phyloP scores from a whole-genome alignment of 2,888 invertebrate species.

The Iselma pallidipennis region DNA sequence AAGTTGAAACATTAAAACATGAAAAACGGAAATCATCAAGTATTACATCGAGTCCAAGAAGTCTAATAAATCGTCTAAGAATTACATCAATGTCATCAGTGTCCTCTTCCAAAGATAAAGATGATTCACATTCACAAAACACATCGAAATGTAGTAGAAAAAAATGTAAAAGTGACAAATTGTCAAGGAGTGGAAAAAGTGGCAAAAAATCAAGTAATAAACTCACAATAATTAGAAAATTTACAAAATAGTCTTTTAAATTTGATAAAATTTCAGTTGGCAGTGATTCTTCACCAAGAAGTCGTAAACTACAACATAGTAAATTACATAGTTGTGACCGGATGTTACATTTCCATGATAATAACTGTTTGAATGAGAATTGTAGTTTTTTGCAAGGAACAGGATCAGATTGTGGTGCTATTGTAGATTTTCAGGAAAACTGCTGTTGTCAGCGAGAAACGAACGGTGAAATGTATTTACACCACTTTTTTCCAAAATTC shows the following conservation, averaged over 20 bases:
- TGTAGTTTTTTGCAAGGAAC: slow-evolving; percentile 6
- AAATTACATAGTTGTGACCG: slow-evolving; percentile 25
- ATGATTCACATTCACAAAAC: slow-evolving; percentile 5
- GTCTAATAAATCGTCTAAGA: slow-evolving; percentile 46
- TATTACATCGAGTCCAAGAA: slow-evolving; percentile 54
- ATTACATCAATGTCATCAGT: slow-evolving; percentile 29
- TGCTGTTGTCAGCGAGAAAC: slow-evolving; percentile 35
- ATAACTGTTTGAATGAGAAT: slow-evolving; percentile 20
- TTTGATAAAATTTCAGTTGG: no score
- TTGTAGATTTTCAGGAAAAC: slow-evolving; percentile 16
- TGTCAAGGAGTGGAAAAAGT: neutral
- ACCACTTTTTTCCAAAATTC: neutral
- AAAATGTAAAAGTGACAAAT: neutral
- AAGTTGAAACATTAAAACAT: slow-evolving; percentile 66
- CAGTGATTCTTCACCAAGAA: slow-evolving; percentile 7
- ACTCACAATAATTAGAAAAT: no score
- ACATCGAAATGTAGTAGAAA: neutral
- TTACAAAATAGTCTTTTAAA: no score
- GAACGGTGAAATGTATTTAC: slow-evolving; percentile 31
- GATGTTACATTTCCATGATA: slow-evolving; percentile 29
- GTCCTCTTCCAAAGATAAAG: slow-evolving; percentile 17
- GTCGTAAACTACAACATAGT: neutral
- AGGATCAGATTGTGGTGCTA: neutral
- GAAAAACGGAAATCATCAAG: slow-evolving; percentile 51
- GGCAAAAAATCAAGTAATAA: slow-evolving; percentile 6